Evolutionary conservation across 2,113 vertebrate genomes (phyloP).

Genomic region (Gymnarchus niloticus): DNA sequence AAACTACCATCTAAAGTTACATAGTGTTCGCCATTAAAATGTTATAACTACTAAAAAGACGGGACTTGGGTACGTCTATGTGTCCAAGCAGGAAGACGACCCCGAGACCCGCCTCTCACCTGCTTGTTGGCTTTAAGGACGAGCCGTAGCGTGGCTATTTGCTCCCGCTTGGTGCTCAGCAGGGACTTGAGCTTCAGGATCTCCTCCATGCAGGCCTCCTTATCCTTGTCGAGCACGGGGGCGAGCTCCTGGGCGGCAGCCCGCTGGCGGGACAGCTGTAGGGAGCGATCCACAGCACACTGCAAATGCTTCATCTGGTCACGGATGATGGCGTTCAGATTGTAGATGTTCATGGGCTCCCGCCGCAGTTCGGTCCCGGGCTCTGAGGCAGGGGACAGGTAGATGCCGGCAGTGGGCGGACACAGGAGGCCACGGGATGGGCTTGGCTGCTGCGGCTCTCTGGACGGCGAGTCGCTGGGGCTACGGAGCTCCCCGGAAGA

Average conservation of each 20-base stretch:
- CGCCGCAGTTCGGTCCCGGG: slow-evolving; percentile 82
- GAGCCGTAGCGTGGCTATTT: slow-evolving; percentile 89
- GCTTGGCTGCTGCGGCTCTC: slow-evolving; percentile 60
- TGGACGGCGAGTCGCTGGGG: slow-evolving; percentile 56
- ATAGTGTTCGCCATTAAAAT: too few relatives aligned
- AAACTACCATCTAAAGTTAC: too few relatives aligned
- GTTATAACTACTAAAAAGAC: too few relatives aligned
- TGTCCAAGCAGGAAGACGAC: background rate
- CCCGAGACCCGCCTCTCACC: slow-evolving; percentile 58
- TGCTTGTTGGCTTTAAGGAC: slow-evolving; percentile 98
- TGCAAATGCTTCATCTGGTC: slow-evolving; percentile 98
- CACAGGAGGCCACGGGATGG: slow-evolving; percentile 68
- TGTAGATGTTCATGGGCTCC: slow-evolving; percentile 98
- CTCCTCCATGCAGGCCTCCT: slow-evolving; percentile 94
- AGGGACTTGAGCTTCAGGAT: slow-evolving; percentile 93
- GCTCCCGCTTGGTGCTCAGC: slow-evolving; percentile 93
- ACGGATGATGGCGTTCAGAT: slow-evolving; percentile 94
- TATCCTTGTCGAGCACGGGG: slow-evolving; percentile 90
- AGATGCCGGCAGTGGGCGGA: slow-evolving; percentile 70
- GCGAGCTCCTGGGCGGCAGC: slow-evolving; percentile 86
- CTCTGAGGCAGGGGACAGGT: slow-evolving; percentile 73
- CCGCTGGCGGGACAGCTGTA: slow-evolving; percentile 87
- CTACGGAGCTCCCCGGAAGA: slow-evolving; percentile 52
- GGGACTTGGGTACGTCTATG: too few relatives aligned
- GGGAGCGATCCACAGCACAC: slow-evolving; percentile 88